Evolutionary conservation across 2,797 vertebrate genomes (phyloP).

Genomic region (Xenops minutus): DNA sequence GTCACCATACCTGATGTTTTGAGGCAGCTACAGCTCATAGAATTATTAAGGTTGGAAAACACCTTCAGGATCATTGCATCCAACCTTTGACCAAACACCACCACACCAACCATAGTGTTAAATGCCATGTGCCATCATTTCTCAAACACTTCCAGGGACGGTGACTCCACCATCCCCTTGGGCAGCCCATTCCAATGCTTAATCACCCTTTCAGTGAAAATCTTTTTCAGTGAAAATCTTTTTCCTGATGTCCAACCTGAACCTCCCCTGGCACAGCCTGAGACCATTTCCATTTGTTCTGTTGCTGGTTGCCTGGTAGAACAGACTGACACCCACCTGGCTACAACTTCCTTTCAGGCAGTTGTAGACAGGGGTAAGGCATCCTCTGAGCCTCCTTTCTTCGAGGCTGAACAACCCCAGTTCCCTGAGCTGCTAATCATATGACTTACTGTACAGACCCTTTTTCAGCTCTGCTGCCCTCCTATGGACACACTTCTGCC

Average conservation of each 20-base stretch:
- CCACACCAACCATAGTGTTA: neutral
- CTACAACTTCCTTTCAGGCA: neutral
- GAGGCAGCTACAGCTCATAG: neutral
- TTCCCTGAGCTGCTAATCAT: neutral
- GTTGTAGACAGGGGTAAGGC: neutral
- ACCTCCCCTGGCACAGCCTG: neutral
- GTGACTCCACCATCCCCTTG: neutral
- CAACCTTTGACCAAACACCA: neutral
- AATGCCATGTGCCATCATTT: neutral
- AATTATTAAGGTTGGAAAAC: neutral
- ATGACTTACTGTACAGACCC: neutral
- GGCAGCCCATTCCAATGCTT: neutral
- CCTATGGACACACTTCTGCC: rapidly evolving
- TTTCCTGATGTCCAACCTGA: neutral
- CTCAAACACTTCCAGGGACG: neutral
- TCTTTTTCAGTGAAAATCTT: neutral
- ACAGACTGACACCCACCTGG: neutral
- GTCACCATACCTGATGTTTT: neutral
- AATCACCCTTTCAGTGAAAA: neutral
- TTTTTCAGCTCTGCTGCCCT: neutral
- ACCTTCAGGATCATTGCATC: neutral
- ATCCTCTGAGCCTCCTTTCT: neutral
- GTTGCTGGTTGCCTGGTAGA: neutral
- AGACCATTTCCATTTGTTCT: neutral
- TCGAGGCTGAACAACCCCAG: neutral